Evolutionary conservation across 1,140 invertebrate genomes (phyloP).

Genomic region (Drosophila neocordata): DNA sequence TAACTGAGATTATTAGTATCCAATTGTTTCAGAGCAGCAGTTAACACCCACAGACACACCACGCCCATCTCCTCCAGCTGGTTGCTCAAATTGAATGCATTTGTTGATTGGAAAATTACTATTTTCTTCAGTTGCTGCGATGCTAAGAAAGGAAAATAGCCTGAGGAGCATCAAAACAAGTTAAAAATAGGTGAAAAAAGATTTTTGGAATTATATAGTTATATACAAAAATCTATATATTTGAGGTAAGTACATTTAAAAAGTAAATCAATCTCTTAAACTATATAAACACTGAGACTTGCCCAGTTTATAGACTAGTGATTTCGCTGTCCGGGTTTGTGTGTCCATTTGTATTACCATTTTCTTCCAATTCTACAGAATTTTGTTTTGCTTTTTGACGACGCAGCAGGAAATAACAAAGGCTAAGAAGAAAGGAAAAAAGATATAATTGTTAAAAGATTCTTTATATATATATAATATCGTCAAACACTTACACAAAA

Average conservation of each 20-base stretch:
- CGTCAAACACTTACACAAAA: slow-evolving; percentile 69
- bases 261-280: slow-evolving; percentile 20
- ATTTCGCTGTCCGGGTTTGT: slow-evolving; percentile 67
- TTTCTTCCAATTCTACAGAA: slow-evolving; percentile 52
- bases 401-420: slow-evolving; percentile 64
- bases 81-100: slow-evolving; percentile 80
- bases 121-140: slow-evolving; percentile 23
- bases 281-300: slow-evolving; percentile 31
- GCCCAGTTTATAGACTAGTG: slow-evolving; percentile 69
- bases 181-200: slow-evolving; percentile 28
- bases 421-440: slow-evolving; percentile 20
- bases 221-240: slow-evolving; percentile 32
- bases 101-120: slow-evolving; percentile 82
- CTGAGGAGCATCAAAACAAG: neutral
- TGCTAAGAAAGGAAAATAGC: neutral
- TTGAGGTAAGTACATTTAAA: slow-evolving; percentile 27
- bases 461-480: neutral
- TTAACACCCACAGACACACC: slow-evolving; percentile 50
- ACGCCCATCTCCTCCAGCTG: slow-evolving; percentile 50
- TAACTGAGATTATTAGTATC: slow-evolving; percentile 77
- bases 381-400: slow-evolving; percentile 57
- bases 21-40: slow-evolving; percentile 74
- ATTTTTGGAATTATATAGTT: neutral
- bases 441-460: too few relatives aligned
- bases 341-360: slow-evolving; percentile 39